Percentiles rank a stretch among this genome's conserved stretches.
phyloP scores from a whole-genome alignment of 2,888 invertebrate genomes.

The Encarsia formosa region DNA sequence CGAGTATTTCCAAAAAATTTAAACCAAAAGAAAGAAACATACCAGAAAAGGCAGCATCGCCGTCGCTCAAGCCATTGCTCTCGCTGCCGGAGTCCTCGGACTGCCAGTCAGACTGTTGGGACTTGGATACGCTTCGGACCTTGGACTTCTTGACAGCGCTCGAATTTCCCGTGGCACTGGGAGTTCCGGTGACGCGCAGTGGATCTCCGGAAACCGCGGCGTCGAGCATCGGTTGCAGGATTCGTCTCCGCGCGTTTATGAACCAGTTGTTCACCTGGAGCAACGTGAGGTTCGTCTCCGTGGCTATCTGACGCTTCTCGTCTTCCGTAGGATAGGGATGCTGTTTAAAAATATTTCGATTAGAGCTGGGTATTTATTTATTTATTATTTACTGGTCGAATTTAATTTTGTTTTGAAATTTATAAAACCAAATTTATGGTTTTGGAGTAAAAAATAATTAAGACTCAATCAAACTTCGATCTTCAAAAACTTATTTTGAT shows the following conservation, averaged over 20 bases:
- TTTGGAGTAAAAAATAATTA: too few relatives aligned
- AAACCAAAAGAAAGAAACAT: too few relatives aligned
- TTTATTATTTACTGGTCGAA: too few relatives aligned
- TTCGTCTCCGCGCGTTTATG: slow-evolving; percentile 87
- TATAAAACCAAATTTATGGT: too few relatives aligned
- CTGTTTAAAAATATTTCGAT: too few relatives aligned
- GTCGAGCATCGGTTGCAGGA: slow-evolving; percentile 89
- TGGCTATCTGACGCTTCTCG: slow-evolving; percentile 85
- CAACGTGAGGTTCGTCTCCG: slow-evolving; percentile 82
- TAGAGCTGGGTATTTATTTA: too few relatives aligned
- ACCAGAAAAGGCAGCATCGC: slow-evolving; percentile 31
- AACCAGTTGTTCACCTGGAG: slow-evolving; percentile 92
- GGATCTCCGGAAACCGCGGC: slow-evolving; percentile 53
- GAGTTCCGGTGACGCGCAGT: too few relatives aligned
- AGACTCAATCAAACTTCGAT: too few relatives aligned
- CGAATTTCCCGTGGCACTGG: slow-evolving; percentile 47
- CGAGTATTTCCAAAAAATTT: too few relatives aligned
- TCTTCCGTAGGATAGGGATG: slow-evolving; percentile 95
- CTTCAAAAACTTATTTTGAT: too few relatives aligned
- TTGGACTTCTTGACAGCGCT: slow-evolving; percentile 45
- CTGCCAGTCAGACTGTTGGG: slow-evolving; percentile 41
- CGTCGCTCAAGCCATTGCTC: slow-evolving; percentile 46
- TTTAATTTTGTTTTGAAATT: too few relatives aligned
- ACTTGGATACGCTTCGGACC: slow-evolving; percentile 30
- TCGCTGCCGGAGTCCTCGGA: slow-evolving; percentile 49